A percentile compares a stretch with the other conserved stretches of the same genome.
These are phyloP conservation scores for Macrosteles quadrilineatus DNA, from an alignment of 1,140 invertebrate genomes.

Conservation along the genomic window DNA sequence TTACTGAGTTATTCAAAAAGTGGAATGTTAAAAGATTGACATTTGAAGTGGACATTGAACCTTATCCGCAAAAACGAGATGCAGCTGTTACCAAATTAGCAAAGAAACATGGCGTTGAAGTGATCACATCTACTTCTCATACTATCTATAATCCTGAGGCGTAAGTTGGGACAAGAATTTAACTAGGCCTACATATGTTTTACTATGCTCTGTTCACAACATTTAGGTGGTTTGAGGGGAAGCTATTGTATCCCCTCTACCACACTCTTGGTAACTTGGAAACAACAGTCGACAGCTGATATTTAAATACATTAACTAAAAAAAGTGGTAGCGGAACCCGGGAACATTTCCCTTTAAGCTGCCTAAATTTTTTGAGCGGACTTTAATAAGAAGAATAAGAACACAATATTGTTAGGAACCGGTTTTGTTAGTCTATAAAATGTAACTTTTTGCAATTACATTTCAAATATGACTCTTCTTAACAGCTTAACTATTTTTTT, in stretches of 20 bases:
- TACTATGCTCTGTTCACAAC: neutral
- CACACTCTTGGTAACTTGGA: neutral
- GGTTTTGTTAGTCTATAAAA: too few species aligned
- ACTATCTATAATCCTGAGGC: conserved; percentile 68
- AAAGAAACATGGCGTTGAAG: conserved; percentile 57
- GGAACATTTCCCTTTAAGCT: neutral
- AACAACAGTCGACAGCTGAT: neutral
- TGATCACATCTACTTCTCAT: conserved; percentile 64
- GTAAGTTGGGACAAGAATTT: conserved; percentile 45
- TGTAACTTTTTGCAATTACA: too few species aligned
- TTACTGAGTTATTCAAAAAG: conserved; percentile 64
- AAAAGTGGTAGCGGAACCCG: neutral
- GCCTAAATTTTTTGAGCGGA: too few species aligned
- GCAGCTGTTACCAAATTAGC: conserved; percentile 61
- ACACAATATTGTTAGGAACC: too few species aligned
- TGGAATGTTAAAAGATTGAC: conserved; percentile 69
- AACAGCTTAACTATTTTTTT: too few species aligned
- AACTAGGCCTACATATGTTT: neutral
- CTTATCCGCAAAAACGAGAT: conserved; percentile 65
- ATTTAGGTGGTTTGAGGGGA: too few species aligned
- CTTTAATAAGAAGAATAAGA: neutral
- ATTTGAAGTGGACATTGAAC: conserved; percentile 71
- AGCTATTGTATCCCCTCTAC: neutral
- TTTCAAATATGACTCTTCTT: too few species aligned
- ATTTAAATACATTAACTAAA: neutral